phyloP scores from a whole-genome alignment of 2,888 invertebrate genomes.

The Amaurobius ferox region DNA sequence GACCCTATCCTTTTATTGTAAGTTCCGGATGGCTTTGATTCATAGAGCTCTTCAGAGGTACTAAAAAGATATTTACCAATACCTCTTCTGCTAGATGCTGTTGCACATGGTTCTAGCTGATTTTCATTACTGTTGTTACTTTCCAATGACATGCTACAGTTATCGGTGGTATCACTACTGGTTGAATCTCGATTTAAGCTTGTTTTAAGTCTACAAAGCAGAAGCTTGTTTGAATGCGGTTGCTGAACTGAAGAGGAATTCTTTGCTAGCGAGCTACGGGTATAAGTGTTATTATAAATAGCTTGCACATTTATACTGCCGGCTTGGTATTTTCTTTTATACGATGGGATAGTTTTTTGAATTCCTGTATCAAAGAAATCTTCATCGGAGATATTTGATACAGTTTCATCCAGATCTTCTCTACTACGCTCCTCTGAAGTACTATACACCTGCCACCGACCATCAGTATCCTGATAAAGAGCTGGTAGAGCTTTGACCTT shows the following conservation, averaged over 20 bases:
- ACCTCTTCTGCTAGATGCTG: slow-evolving; percentile 35
- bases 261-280: slow-evolving; percentile 6
- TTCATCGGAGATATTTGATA: slow-evolving; percentile 52
- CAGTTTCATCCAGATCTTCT: slow-evolving; percentile 59
- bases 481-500: slow-evolving; percentile 58
- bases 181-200: slow-evolving; percentile 63
- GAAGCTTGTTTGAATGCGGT: slow-evolving; percentile 14
- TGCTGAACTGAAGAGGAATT: background rate
- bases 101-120: slow-evolving; percentile 25
- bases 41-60: slow-evolving; percentile 49
- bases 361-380: slow-evolving; percentile 47
- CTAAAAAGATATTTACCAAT: slow-evolving; percentile 56
- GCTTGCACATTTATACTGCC: slow-evolving; percentile 49
- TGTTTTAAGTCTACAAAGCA: slow-evolving; percentile 47
- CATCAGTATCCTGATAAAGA: slow-evolving; percentile 55
- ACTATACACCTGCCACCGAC: slow-evolving; percentile 60
- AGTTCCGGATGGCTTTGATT: slow-evolving; percentile 28
- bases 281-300: slow-evolving; percentile 60
- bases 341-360: background rate
- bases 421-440: slow-evolving; percentile 60
- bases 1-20: slow-evolving; percentile 33
- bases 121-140: slow-evolving; percentile 50
- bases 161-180: slow-evolving; percentile 67
- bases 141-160: slow-evolving; percentile 64
- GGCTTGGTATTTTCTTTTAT: slow-evolving; percentile 26